Evolutionary conservation across 2,797 vertebrate species (phyloP).

Genomic region (Cuniculus paca): DNA sequence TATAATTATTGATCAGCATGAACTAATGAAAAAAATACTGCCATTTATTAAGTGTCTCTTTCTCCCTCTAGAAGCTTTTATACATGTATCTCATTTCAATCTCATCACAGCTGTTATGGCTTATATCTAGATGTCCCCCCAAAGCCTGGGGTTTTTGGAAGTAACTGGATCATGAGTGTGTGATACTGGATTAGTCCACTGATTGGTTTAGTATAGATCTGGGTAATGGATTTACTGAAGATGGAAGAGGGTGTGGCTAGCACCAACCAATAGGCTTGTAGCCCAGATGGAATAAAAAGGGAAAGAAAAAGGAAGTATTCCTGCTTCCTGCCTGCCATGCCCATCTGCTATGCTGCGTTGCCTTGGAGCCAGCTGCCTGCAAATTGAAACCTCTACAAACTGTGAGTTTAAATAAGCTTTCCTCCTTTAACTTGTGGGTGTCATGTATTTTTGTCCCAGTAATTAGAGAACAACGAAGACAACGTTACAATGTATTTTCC

Average conservation of each 20-base stretch:
- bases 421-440: not conserved
- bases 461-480: not conserved
- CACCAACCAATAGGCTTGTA: not conserved
- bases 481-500: slow-evolving; percentile 6
- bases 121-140: not conserved
- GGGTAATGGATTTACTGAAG: not conserved
- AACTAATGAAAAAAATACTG: slow-evolving; percentile 69
- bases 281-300: not conserved
- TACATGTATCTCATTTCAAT: not conserved
- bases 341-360: not conserved
- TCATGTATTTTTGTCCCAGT: not conserved
- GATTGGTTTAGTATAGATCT: not conserved
- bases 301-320: not conserved
- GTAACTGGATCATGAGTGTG: not conserved
- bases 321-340: not conserved
- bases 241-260: not conserved
- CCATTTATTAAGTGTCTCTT: slow-evolving; percentile 76
- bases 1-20: slow-evolving; percentile 68
- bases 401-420: not conserved
- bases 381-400: not conserved
- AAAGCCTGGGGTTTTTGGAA: not conserved
- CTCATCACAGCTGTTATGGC: not conserved
- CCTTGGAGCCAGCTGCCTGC: not conserved
- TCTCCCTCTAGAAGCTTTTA: slow-evolving; percentile 37
- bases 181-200: not conserved